Base-by-base conservation (phyloP, 2,888 invertebrate species). In the Taphrorychus bicolor region DNA sequence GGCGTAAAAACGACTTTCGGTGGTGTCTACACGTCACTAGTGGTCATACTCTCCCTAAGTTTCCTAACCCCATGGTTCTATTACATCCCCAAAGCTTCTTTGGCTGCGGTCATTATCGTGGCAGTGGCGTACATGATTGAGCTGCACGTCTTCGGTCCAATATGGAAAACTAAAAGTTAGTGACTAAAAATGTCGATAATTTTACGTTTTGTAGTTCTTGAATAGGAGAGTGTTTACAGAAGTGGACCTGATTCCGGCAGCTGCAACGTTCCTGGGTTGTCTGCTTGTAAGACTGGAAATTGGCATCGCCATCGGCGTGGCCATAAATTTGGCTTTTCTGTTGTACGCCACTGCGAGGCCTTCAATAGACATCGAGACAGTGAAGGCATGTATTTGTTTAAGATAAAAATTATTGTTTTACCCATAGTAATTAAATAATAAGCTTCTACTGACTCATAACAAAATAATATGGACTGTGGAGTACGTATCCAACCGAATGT, bases 41-140 rank as follows among this genome's bases (percentile, higher is more conserved):
- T 85, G 41, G 85, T 85, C 9, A 81, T 85, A 59, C 72, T 85
- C 3, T 83, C 85, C 0, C 77, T 85, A 21, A 87, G 87, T 57
- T 86, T 88, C 71, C 84, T 91, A 71, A 89, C 90, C 0, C 89
- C 89, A 0, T 87, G 87, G 74, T 88, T 90, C 72, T 85, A 85
- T 66, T 88, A 83, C 76, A 88, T 88, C 70, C 88, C 88, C 0
- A 88, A 87, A 75, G 86, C 90, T 0, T 86, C 88, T 0, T 81
- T 91, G 48, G 89, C 90, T 5, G 88, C 89, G 9, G 89, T 91
- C 59, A 91, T 91, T 73, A 89, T 91, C 53, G 87, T 89, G 23
- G 90, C 91, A 19, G 91, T 91, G 3, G 84, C 90, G 24, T 88
- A 88, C 76, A 89, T 89, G 88, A 86, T 89, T 11, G 88, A 89